Base-by-base conservation (phyloP, 2,888 invertebrate genomes). In the Drosophila antonietae region DNA sequence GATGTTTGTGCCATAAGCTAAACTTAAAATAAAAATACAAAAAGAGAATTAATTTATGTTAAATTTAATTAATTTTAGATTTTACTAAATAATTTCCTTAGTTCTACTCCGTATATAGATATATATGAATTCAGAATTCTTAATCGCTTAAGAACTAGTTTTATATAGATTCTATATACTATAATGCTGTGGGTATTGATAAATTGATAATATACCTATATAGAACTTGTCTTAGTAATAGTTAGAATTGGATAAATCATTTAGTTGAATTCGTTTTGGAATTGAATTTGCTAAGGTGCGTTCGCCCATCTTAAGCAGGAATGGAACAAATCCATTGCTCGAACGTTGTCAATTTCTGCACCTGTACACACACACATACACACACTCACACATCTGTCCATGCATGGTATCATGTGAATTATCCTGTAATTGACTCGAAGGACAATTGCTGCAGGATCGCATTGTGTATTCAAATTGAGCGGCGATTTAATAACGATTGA, bases 331-430 rank as follows among this genome's bases (percentile, higher is more conserved):
- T 23, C 2, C 23, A 28, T 47, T 15, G 28, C 15, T 47, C 4
- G 15, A 47, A 51, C 18, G 33, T 18, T 33, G 49, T 49, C 49
- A 51, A 33, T 49, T 49, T 10, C 31, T 33, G 49, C 49, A 49
- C 49, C n/a, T 47, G 47, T 46, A 28, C 47, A 41, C 52, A 58
- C 53, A 37, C 49, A n/a, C 28, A 31, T 10, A 9, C 28, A 10
- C 31, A 28, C 10, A 31, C 9, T 5, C 0, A 6, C 2, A 47
- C 15, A 59, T 18, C 23, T 43, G 28, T 5, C 15, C 2, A 57
- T 37, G 55, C 68, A 69, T 56, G 51, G 52, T 57, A 70, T 53
- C 61, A 70, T 53, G 20, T 53, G 46, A 33, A 46, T 46, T 46
- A 46, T 15, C 44, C 28, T 18, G 9, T 20, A 46, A 63, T 39